Percentiles rank a stretch among this genome's conserved stretches.
phyloP scores from a whole-genome alignment of 2,113 vertebrate species.

The Psammodynastes pulverulentus region DNA sequence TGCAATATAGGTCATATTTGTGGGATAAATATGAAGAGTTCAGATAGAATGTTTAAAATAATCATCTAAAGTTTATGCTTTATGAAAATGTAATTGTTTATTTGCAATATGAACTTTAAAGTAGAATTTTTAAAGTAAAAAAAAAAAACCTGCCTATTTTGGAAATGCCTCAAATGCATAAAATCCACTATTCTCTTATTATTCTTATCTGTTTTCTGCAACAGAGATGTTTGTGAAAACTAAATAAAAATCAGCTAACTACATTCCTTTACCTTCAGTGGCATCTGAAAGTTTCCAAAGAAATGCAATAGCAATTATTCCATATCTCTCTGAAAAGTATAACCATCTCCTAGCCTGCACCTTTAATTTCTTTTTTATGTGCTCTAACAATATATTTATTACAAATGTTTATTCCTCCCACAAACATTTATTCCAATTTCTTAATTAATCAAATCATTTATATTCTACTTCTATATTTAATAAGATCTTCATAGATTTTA shows the following conservation, averaged over 20 bases:
- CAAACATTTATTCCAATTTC: neutral
- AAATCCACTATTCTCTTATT: neutral
- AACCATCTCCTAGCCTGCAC: neutral
- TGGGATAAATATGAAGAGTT: neutral
- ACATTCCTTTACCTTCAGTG: too few species aligned
- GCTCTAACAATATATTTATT: neutral
- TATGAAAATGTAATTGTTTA: fast-evolving
- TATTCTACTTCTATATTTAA: neutral
- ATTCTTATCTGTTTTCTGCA: neutral
- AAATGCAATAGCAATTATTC: neutral
- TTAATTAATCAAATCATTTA: neutral
- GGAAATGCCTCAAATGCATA: neutral
- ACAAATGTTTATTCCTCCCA: neutral
- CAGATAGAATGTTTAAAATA: neutral
- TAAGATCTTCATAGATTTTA: neutral
- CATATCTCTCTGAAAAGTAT: neutral
- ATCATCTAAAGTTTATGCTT: neutral
- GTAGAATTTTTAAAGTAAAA: conserved; percentile 16
- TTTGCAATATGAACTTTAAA: neutral
- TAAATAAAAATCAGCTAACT: neutral
- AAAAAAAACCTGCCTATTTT: neutral
- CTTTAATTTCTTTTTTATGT: neutral
- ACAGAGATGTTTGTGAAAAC: neutral
- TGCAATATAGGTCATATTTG: neutral
- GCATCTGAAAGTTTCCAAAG: neutral